phyloP scores from a whole-genome alignment of 2,113 vertebrate species.

The Pollachius pollachius region DNA sequence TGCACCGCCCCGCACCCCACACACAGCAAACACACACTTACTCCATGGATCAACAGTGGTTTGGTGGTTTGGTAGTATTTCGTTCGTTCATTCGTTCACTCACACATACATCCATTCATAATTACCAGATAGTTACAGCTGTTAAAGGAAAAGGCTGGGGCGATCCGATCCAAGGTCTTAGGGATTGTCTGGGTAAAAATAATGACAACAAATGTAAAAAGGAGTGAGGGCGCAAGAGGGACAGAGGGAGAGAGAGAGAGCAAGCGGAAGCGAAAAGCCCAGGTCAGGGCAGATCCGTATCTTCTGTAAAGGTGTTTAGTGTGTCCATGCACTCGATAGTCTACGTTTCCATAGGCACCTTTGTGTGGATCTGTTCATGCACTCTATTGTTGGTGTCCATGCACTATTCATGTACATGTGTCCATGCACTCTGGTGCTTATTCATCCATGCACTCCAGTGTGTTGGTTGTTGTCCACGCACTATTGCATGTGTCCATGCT shows the following conservation, averaged over 20 bases:
- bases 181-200: conserved; percentile 78
- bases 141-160: conserved; percentile 87
- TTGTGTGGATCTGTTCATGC: not conserved
- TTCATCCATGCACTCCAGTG: no score
- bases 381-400: not conserved
- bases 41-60: no score
- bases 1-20: conserved; percentile 35
- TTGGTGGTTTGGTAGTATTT: no score
- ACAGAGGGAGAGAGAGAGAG: not conserved
- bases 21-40: not conserved
- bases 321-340: no score
- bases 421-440: no score
- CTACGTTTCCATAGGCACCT: not conserved
- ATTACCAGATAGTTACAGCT: conserved; percentile 85
- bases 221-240: not conserved
- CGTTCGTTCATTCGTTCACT: not conserved
- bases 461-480: no score
- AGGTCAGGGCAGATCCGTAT: no score
- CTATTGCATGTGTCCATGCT: no score
- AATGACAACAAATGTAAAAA: not conserved
- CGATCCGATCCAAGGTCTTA: conserved; percentile 87
- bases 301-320: not conserved
- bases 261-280: not conserved
- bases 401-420: no score
- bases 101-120: not conserved